These are phyloP conservation scores for Diadegma fenestrale DNA, from an alignment of 2,888 invertebrate species.

Conservation along the genomic window DNA sequence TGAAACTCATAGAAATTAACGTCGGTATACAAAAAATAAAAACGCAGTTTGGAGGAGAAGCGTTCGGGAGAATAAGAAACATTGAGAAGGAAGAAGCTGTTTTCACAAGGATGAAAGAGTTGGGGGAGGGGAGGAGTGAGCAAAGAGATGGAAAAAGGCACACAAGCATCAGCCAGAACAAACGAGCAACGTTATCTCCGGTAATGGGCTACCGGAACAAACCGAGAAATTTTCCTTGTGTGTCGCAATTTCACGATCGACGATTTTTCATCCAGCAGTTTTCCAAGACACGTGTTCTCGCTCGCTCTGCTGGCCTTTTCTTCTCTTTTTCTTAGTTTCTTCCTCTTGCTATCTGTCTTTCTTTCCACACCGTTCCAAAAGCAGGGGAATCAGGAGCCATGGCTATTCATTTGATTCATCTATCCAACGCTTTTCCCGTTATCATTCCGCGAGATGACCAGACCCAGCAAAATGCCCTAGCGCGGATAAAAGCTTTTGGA, in stretches of 20 bases:
- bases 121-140: slow-evolving; percentile 24
- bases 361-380: slow-evolving; percentile 3
- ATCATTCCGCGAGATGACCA: slow-evolving; percentile 43
- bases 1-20: slow-evolving; percentile 15
- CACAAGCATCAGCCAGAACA: slow-evolving; percentile 69
- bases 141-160: slow-evolving; percentile 36
- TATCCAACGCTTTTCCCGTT: slow-evolving; percentile 53
- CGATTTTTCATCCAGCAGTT: slow-evolving; percentile 64
- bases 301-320: slow-evolving; percentile 4
- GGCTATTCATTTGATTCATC: slow-evolving; percentile 68
- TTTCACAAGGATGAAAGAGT: slow-evolving; percentile 7
- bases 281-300: slow-evolving; percentile 42
- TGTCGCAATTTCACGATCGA: slow-evolving; percentile 62
- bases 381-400: slow-evolving; percentile 52
- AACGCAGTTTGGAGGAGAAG: slow-evolving; percentile 13
- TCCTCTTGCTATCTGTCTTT: slow-evolving; percentile 1
- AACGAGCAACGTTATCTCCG: slow-evolving; percentile 76
- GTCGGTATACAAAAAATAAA: neutral
- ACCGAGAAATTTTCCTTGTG: slow-evolving; percentile 62
- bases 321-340: slow-evolving; percentile 2
- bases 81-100: slow-evolving; percentile 32
- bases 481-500: slow-evolving; percentile 23
- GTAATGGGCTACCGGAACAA: slow-evolving; percentile 78
- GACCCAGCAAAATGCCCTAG: slow-evolving; percentile 40
- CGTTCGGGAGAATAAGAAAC: slow-evolving; percentile 5